Conservation (phyloP, 2,113 vertebrate species). For the Brienomyrus longianalis region DNA sequence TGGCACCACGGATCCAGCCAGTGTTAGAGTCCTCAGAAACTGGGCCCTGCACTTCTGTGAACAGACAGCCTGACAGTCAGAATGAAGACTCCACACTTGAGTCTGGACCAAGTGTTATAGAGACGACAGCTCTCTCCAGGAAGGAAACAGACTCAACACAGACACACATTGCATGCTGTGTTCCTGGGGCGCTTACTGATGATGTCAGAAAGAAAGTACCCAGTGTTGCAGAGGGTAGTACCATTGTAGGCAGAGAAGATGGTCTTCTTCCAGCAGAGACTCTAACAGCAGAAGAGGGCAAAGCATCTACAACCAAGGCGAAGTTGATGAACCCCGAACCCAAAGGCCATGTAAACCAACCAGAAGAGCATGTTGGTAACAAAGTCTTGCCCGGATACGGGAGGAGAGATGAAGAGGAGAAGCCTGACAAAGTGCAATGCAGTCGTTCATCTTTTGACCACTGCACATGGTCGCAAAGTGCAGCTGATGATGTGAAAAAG, state of each 20-base stretch:
- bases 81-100: not conserved
- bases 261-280: not conserved
- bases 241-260: not conserved
- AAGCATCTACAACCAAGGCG: not conserved
- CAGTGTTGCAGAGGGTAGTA: not conserved
- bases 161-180: not conserved
- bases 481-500: not conserved
- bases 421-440: not conserved
- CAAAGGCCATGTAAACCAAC: not conserved
- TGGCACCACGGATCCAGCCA: not conserved
- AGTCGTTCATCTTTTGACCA: not conserved
- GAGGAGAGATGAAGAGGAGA: not conserved
- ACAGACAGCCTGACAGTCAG: not conserved
- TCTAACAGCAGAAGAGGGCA: not conserved
- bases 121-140: not conserved
- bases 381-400: not conserved
- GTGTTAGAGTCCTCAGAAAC: conserved; percentile 21
- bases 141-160: not conserved
- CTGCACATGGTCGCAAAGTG: not conserved
- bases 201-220: not conserved
- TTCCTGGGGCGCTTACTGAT: not conserved
- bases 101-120: not conserved
- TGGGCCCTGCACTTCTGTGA: not conserved
- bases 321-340: not conserved
- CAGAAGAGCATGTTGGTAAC: not conserved